phyloP scores from a whole-genome alignment of 2,113 vertebrate species.

The Speoplatyrhinus poulsoni region DNA sequence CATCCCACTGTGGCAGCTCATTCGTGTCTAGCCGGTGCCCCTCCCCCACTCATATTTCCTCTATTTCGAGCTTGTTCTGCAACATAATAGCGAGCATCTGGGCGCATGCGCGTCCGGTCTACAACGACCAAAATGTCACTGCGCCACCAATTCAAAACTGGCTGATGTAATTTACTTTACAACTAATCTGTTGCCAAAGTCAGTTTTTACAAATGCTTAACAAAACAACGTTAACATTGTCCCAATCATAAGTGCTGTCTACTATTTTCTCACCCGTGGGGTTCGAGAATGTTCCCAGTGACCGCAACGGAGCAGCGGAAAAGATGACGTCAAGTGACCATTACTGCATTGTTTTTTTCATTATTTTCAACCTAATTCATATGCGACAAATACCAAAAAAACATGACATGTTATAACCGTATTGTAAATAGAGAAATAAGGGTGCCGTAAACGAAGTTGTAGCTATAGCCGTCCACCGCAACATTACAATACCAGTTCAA shows the following conservation, averaged over 20 bases:
- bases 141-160: slow-evolving; percentile 67
- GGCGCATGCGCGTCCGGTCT: slow-evolving; percentile 70
- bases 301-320: slow-evolving; percentile 74
- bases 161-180: slow-evolving; percentile 14
- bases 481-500: slow-evolving; percentile 31
- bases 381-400: no score
- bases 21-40: slow-evolving; percentile 68
- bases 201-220: neutral
- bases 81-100: slow-evolving; percentile 60
- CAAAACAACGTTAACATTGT: neutral
- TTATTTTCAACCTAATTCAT: neutral
- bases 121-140: slow-evolving; percentile 75
- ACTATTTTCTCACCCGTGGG: slow-evolving; percentile 1
- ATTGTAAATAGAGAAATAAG: neutral
- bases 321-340: slow-evolving; percentile 78
- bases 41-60: slow-evolving; percentile 58
- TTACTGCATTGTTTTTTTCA: slow-evolving; percentile 51
- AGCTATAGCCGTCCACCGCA: neutral
- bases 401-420: neutral
- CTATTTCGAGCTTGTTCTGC: slow-evolving; percentile 67
- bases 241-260: neutral
- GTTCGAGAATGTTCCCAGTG: slow-evolving; percentile 74
- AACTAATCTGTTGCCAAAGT: neutral
- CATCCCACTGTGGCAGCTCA: slow-evolving; percentile 48
- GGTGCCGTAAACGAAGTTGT: neutral